These are phyloP conservation scores for Anthrax anthrax DNA, from an alignment of 2,888 invertebrate species.

Conservation along the genomic window DNA sequence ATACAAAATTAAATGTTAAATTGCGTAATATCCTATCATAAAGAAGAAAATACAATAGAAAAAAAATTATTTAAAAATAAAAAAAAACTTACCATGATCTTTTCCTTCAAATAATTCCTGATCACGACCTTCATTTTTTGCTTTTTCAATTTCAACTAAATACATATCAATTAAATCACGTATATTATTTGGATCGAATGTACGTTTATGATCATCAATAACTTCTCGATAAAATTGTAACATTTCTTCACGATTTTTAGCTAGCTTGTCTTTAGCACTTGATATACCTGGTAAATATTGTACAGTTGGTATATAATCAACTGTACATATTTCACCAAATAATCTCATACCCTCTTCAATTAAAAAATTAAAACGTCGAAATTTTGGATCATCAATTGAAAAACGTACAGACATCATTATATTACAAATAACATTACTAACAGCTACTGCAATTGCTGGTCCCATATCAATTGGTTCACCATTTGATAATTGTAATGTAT, in stretches of 20 bases:
- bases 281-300: slow-evolving; percentile 48
- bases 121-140: slow-evolving; percentile 59
- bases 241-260: slow-evolving; percentile 69
- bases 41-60: neutral
- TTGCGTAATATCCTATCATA: neutral
- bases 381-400: slow-evolving; percentile 58
- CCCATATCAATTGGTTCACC: slow-evolving; percentile 61
- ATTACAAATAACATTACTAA: slow-evolving; percentile 83
- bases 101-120: slow-evolving; percentile 68
- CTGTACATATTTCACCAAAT: slow-evolving; percentile 67
- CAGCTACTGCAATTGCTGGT: slow-evolving; percentile 60
- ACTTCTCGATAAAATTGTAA: slow-evolving; percentile 69
- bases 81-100: slow-evolving; percentile 56
- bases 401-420: slow-evolving; percentile 82
- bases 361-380: slow-evolving; percentile 65
- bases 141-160: slow-evolving; percentile 69
- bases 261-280: slow-evolving; percentile 45
- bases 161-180: slow-evolving; percentile 79
- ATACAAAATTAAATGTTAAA: no score
- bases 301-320: slow-evolving; percentile 71
- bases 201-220: slow-evolving; percentile 64
- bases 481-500: slow-evolving; percentile 45
- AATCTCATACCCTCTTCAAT: slow-evolving; percentile 84
- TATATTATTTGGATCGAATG: slow-evolving; percentile 58
- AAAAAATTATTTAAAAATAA: neutral